A percentile compares a stretch with the other conserved stretches of the same genome.
Conservation (phyloP, 2,888 invertebrate genomes). For the Diaperis boleti region DNA sequence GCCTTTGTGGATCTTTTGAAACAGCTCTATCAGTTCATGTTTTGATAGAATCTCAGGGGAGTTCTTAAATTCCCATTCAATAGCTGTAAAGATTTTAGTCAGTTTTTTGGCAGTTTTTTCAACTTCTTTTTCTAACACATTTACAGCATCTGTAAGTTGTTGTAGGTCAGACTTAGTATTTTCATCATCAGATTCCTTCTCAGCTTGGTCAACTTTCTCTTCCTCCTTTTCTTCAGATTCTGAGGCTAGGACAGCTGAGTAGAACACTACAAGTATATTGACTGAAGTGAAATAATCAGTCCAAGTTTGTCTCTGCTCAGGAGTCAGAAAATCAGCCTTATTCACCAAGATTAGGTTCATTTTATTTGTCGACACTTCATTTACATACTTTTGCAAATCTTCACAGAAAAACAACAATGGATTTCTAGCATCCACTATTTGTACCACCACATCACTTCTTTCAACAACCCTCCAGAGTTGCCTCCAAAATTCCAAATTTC, state of each 20-base stretch:
- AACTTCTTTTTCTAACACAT: conserved; percentile 69
- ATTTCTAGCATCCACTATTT: conserved; percentile 97
- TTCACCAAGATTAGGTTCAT: conserved; percentile 89
- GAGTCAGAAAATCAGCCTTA: conserved; percentile 93
- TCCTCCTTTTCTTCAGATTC: conserved; percentile 41
- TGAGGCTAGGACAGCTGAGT: conserved; percentile 81
- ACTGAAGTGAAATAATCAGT: conserved; percentile 83
- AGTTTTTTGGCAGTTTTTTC: conserved; percentile 70
- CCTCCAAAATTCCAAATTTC: conserved; percentile 97
- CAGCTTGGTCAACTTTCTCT: too few relatives aligned
- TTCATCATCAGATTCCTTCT: conserved; percentile 47
- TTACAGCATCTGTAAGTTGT: conserved; percentile 65
- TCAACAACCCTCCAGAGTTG: conserved; percentile 99
- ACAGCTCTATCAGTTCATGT: conserved; percentile 77
- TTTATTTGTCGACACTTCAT: conserved; percentile 79
- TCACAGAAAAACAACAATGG: conserved; percentile 88
- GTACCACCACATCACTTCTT: conserved; percentile 90
- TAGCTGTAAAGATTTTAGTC: conserved; percentile 68
- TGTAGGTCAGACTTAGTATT: too few relatives aligned
- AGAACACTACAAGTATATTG: conserved; percentile 85
- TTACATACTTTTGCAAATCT: conserved; percentile 90
- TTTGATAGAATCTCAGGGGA: conserved; percentile 74
- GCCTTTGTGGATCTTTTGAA: conserved; percentile 73
- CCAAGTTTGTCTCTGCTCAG: conserved; percentile 86
- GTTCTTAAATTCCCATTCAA: conserved; percentile 65